Evolutionary conservation across 2,888 invertebrate species (phyloP).

Genomic region (Sminthurinus aureus): DNA sequence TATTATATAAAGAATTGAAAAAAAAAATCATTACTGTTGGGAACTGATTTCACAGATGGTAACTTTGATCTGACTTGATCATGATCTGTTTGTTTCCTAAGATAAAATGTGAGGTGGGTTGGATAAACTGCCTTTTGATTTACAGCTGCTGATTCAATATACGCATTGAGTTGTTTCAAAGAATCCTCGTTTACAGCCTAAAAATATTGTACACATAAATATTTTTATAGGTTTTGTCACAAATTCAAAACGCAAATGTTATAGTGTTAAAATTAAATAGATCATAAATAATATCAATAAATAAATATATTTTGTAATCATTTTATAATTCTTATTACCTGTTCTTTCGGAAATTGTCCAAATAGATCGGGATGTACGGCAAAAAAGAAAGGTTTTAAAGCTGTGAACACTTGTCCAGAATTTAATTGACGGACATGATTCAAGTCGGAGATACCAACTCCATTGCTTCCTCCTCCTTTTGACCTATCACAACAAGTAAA

Average conservation of each 20-base stretch:
- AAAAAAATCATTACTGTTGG: neutral
- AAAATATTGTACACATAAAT: too few relatives aligned
- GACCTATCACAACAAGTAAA: conserved; percentile 5
- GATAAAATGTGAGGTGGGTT: conserved; percentile 79
- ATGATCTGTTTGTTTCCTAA: conserved; percentile 65
- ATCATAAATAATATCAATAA: neutral
- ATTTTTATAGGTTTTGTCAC: too few relatives aligned
- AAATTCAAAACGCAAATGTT: too few relatives aligned
- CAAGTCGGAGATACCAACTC: conserved; percentile 1
- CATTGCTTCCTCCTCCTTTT: neutral
- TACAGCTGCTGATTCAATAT: conserved; percentile 71
- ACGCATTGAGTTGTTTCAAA: conserved; percentile 83
- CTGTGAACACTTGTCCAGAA: conserved; percentile 86
- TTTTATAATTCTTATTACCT: conserved; percentile 68
- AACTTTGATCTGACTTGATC: neutral
- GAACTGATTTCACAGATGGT: conserved; percentile 16
- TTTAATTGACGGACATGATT: conserved; percentile 66
- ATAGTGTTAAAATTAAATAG: conserved; percentile 5
- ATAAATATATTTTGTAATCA: neutral
- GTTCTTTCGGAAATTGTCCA: conserved; percentile 87
- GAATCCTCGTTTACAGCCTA: conserved; percentile 90
- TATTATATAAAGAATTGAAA: too few relatives aligned
- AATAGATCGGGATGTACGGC: conserved; percentile 95
- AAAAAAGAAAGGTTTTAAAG: conserved; percentile 92
- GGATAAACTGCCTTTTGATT: conserved; percentile 62